phyloP scores from a whole-genome alignment of 1,140 invertebrate species.

The Aporrectodea caliginosa region DNA sequence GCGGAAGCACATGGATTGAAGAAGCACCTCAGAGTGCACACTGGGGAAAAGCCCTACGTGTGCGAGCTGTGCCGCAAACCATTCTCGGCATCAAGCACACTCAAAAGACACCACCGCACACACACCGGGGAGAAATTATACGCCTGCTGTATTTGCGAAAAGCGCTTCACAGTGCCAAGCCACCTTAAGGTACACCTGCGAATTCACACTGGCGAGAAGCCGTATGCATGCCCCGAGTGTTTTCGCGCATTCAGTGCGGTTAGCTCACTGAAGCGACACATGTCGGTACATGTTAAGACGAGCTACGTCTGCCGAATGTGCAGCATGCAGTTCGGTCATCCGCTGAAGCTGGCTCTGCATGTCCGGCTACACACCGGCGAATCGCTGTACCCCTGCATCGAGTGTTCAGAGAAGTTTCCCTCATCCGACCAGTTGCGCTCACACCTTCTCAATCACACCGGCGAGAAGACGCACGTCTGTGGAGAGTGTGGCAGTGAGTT shows the following conservation, averaged over 20 bases:
- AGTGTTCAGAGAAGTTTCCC: background rate
- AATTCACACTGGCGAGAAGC: slow-evolving; percentile 53
- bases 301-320: background rate
- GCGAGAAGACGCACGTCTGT: slow-evolving; percentile 38
- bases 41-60: slow-evolving; percentile 4
- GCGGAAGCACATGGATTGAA: slow-evolving; percentile 72
- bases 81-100: slow-evolving; percentile 76
- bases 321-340: background rate
- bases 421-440: background rate
- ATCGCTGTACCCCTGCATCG: background rate
- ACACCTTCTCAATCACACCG: slow-evolving; percentile 72
- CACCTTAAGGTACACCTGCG: slow-evolving; percentile 30
- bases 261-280: slow-evolving; percentile 12
- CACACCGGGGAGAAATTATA: slow-evolving; percentile 92
- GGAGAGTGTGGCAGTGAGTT: slow-evolving; percentile 86
- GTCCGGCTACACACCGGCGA: background rate
- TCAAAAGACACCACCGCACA: slow-evolving; percentile 91
- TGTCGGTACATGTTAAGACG: background rate
- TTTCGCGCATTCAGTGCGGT: slow-evolving; percentile 54
- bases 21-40: slow-evolving; percentile 14
- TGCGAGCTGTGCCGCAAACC: slow-evolving; percentile 12
- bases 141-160: slow-evolving; percentile 88
- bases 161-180: slow-evolving; percentile 71
- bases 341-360: background rate
- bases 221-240: slow-evolving; percentile 70